Conservation (phyloP, 1,140 invertebrate species). For the Bemisia tabaci region DNA sequence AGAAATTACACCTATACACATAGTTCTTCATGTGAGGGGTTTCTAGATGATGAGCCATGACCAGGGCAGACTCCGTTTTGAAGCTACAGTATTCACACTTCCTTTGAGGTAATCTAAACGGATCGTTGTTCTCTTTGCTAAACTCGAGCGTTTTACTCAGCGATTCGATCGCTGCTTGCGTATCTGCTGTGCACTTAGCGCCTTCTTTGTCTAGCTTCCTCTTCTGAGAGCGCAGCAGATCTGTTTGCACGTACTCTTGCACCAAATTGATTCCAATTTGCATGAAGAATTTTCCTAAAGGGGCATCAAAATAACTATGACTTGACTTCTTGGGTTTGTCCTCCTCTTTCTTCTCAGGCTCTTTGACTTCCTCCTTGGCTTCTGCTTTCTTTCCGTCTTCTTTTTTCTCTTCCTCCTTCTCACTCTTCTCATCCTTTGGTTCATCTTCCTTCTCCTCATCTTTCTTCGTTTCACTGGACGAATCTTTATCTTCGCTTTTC, state of each 20-base stretch:
- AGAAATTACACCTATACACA: conserved; percentile 71
- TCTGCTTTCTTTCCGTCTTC: conserved; percentile 19
- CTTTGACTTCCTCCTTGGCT: conserved; percentile 19
- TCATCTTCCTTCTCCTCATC: conserved; percentile 20
- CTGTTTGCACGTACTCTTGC: conserved; percentile 83
- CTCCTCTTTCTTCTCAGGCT: conserved; percentile 15
- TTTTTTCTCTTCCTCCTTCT: conserved; percentile 24
- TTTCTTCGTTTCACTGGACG: neutral
- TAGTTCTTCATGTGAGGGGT: conserved; percentile 83
- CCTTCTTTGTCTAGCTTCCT: conserved; percentile 53
- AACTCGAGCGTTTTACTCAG: conserved; percentile 70
- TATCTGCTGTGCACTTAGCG: conserved; percentile 46
- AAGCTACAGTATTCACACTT: conserved; percentile 87
- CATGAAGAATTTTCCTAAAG: conserved; percentile 82
- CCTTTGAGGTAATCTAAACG: conserved; percentile 60
- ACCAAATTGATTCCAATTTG: conserved; percentile 83
- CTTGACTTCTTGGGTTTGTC: conserved; percentile 21
- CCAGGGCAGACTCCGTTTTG: conserved; percentile 75
- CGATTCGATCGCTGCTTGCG: conserved; percentile 61
- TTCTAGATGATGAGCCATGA: conserved; percentile 79
- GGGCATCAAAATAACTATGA: conserved; percentile 58
- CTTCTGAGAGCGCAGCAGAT: conserved; percentile 75
- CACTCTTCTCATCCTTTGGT: conserved; percentile 20
- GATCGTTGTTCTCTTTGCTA: conserved; percentile 78
- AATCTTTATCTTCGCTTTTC: conserved; percentile 29